A percentile compares a stretch with the other conserved stretches of the same genome.
phyloP scores from a whole-genome alignment of 2,113 vertebrate species.

The Tachysurus vachellii region DNA sequence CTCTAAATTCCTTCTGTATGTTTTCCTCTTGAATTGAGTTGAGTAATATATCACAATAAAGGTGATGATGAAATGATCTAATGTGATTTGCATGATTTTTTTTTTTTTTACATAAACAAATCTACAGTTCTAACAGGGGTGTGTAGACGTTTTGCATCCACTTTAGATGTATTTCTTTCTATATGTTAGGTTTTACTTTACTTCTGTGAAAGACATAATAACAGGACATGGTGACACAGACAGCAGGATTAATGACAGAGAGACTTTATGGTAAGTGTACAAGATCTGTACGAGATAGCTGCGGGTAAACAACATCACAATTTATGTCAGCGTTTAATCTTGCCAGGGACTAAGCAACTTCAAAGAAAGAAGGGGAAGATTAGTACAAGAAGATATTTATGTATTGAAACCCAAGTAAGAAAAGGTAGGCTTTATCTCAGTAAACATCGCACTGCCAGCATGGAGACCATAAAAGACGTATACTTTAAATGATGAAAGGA shows the following conservation, averaged over 20 bases:
- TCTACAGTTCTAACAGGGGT: not conserved
- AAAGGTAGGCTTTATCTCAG: not conserved
- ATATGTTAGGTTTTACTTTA: conserved; percentile 11
- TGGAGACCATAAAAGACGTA: not conserved
- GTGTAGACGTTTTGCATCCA: not conserved
- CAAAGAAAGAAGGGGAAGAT: conserved; percentile 6
- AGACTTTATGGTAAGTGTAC: conserved; percentile 32
- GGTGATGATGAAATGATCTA: not conserved
- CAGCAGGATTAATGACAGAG: conserved; percentile 30
- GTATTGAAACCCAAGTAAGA: not conserved
- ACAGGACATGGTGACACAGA: conserved; percentile 38
- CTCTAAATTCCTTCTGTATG: not conserved
- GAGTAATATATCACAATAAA: not conserved
- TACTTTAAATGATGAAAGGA: not conserved
- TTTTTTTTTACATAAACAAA: not conserved
- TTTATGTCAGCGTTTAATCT: conserved; percentile 27
- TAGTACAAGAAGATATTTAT: not conserved
- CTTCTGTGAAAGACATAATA: conserved; percentile 38
- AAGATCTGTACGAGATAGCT: conserved; percentile 22
- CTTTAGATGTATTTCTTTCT: conserved; percentile 18
- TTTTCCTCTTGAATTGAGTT: not conserved
- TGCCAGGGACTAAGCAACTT: conserved; percentile 1
- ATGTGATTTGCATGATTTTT: not conserved
- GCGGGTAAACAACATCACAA: conserved; percentile 46
- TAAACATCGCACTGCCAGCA: not conserved